phyloP scores from a whole-genome alignment of 2,113 vertebrate genomes.

The Furnarius figulus region DNA sequence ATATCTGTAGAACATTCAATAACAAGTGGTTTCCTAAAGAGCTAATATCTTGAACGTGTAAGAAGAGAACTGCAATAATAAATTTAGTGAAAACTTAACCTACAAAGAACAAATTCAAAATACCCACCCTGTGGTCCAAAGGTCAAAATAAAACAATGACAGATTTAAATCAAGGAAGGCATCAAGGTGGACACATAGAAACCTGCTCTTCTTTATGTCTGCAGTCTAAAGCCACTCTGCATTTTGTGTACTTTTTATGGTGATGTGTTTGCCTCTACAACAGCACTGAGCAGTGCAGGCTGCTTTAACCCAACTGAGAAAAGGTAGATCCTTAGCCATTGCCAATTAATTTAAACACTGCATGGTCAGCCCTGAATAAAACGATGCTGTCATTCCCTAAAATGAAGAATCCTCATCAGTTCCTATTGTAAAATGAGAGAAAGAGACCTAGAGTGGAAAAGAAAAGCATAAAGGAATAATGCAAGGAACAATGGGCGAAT shows the following conservation, averaged over 20 bases:
- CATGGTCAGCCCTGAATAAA: background rate
- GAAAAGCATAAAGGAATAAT: background rate
- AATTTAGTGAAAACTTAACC: background rate
- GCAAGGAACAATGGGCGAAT: background rate
- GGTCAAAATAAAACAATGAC: background rate
- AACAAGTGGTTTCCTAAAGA: background rate
- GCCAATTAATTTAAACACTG: conserved; percentile 41
- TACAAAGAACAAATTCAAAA: background rate
- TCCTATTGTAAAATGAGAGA: background rate
- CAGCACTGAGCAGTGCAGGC: background rate
- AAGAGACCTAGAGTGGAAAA: background rate
- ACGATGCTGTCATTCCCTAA: background rate
- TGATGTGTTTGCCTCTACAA: conserved; percentile 1
- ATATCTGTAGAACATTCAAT: background rate
- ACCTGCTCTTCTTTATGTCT: background rate
- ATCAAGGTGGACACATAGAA: background rate
- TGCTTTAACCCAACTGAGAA: conserved; percentile 19
- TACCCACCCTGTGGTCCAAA: background rate
- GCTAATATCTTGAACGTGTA: background rate
- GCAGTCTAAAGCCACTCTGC: background rate
- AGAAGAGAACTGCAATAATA: background rate
- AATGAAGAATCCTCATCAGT: conserved; percentile 21
- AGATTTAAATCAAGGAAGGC: background rate
- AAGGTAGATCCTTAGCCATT: conserved; percentile 10
- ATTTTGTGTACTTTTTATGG: background rate